Base-by-base conservation (phyloP, 2,888 invertebrate species). In the Drosophila fulvimacula region DNA sequence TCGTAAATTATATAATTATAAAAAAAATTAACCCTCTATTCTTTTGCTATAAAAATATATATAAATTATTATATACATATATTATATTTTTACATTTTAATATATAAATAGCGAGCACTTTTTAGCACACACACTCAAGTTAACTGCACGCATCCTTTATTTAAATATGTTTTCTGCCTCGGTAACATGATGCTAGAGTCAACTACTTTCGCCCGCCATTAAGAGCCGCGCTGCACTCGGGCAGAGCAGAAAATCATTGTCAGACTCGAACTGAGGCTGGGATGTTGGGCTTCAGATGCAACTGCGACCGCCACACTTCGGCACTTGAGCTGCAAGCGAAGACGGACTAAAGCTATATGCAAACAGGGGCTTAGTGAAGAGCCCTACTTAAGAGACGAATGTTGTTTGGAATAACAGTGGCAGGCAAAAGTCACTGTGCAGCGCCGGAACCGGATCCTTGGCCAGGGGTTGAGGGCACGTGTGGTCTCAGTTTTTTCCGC, bases 351-450 rank as follows among this genome's bases (percentile, higher is more conserved):
- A 79, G 70, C 79, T 76, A 67, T 68, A 82, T 75, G 71, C 82
- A 82, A 82, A 73, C 76, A 82, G 71, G 55, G 85, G 69, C 82
- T 85, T 80, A 82, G 77, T 56, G 68, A 66, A 78, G 76, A 69
- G 76, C 55, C 80, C 85, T 82, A 82, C 85, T 82, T 82, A 82
- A 82, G 41, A 58, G 48, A 69, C 66, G 57, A 61, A 63, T 69
- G 61, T 73, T 73, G 69, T 57, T 70, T 67, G 56, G 67, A 44
- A 68, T 64, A 59, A 69, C 69, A 79, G 84, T 76, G 73, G 73
- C 76, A 73, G 77, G 78, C 71, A 77, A 82, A 83, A 83, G 83
- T 86, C 83, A 83, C 77, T 86, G 86, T 86, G 86, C 61, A 76
- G 46, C 71, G 62, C 73, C 70, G 73, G 76, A 73, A 68, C 76